phyloP scores from a whole-genome alignment of 2,113 vertebrate species.

The Petrocephalus microphthalmus region DNA sequence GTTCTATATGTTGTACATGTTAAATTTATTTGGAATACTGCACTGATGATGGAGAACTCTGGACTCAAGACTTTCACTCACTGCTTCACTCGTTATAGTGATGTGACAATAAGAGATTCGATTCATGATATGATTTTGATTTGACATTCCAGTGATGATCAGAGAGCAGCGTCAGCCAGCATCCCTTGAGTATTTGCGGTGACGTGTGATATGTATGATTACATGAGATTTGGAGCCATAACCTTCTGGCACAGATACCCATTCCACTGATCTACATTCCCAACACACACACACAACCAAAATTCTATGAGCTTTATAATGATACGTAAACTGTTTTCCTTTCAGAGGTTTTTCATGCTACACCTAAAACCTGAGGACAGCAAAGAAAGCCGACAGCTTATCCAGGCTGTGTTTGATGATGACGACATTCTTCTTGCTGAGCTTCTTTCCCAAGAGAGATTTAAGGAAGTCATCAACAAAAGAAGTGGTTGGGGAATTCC shows the following conservation, averaged over 20 bases:
- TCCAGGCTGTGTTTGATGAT: conserved; percentile 65
- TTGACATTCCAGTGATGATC: neutral
- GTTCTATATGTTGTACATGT: too few species aligned
- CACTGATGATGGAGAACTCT: too few species aligned
- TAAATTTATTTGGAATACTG: too few species aligned
- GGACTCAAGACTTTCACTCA: neutral
- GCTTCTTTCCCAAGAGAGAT: conserved; percentile 72
- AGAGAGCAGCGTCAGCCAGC: neutral
- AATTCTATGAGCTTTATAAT: neutral
- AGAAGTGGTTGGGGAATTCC: conserved; percentile 84
- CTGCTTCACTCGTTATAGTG: neutral
- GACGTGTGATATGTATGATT: neutral
- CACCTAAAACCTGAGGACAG: conserved; percentile 66
- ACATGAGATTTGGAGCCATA: neutral
- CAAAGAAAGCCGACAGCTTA: conserved; percentile 67
- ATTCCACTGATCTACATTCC: neutral
- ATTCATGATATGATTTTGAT: neutral
- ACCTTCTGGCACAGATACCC: neutral
- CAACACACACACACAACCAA: neutral
- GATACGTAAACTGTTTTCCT: neutral
- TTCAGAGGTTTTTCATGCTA: conserved; percentile 86
- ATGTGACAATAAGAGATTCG: neutral
- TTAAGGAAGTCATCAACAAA: conserved; percentile 70
- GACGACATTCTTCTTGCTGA: conserved; percentile 55
- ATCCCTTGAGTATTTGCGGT: neutral